Evolutionary conservation across 2,888 invertebrate genomes (phyloP).

Genomic region (Pandemis heparana): DNA sequence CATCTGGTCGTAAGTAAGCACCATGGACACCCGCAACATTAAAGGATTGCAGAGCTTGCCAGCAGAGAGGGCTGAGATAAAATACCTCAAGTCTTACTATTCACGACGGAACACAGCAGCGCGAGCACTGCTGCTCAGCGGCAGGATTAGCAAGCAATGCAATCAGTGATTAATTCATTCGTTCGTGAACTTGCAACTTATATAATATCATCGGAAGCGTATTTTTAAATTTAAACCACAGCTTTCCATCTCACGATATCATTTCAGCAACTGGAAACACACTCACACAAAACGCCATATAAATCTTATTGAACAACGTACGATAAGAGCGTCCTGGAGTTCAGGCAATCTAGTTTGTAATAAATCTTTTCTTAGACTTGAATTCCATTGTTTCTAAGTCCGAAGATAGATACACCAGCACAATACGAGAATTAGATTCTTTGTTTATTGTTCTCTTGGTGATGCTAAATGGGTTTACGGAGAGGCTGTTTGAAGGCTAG

Average conservation of each 20-base stretch:
- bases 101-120: no score
- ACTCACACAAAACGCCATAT: constrained; percentile 22
- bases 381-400: constrained; percentile 41
- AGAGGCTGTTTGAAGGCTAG: not conserved
- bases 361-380: constrained; percentile 42
- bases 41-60: no score
- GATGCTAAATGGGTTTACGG: constrained; percentile 13
- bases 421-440: constrained; percentile 40
- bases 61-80: no score
- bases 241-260: not conserved
- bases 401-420: constrained; percentile 32
- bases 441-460: constrained; percentile 29
- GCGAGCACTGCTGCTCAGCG: no score
- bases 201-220: not conserved
- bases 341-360: constrained; percentile 40
- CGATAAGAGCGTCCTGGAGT: constrained; percentile 25
- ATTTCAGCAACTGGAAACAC: constrained; percentile 6
- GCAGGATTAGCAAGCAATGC: no score
- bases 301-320: constrained; percentile 33
- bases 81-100: no score
- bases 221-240: not conserved
- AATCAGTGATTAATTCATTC: no score
- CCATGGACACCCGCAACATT: no score
- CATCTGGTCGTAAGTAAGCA: no score
- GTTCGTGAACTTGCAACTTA: no score